Evolutionary conservation across 1,140 invertebrate genomes (phyloP), one percentile per base, ranked within the genome.

Genomic region (Cherax destructor): DNA sequence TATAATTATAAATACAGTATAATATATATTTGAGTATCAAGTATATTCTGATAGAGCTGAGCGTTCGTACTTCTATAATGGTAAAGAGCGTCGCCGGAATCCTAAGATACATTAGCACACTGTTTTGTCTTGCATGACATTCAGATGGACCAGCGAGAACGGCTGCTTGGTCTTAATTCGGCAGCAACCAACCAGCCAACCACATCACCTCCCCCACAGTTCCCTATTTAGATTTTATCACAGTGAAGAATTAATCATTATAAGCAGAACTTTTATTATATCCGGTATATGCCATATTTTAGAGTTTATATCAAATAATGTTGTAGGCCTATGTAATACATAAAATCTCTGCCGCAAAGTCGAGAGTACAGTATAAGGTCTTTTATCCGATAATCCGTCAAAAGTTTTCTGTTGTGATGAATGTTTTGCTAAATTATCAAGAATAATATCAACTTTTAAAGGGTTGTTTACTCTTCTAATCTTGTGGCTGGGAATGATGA

Each of bases 1-100:
- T 91, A 91, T 84, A 91, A 74, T 56, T 80, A 91, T 91, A 85
- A 83, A 90, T 84, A 88, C 41, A 65, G 21, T 56, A 56, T 56
- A 56, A 89, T 89, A 89, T 89, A 91, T 91, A 91, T 91, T 91
- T 91, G 80, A 91, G 89, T 91, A 91, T 85, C 89, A 91, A 56
- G 79, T 91, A 91, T 91, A 91, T 91, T 91, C 89, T 91, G 61
- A 83, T 91, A 91, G 89, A 91, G 74, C 30, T 91, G 78, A 88
- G 86, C 79, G 79, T 88, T 88, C 87, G 65, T 83, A 88, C 69
- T 85, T 84, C 83, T 85, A 72, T 74, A 72, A 85, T 69, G 49
- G 47, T 85, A 74, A 49, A 10, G 56, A 50, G 79, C 50, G 50
- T 74, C n/a, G 69, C 49, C 50, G 61, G 59, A 85, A 50, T 49